These are phyloP conservation scores for Hesperia comma DNA, from an alignment of 2,888 invertebrate species.

Conservation along the genomic window DNA sequence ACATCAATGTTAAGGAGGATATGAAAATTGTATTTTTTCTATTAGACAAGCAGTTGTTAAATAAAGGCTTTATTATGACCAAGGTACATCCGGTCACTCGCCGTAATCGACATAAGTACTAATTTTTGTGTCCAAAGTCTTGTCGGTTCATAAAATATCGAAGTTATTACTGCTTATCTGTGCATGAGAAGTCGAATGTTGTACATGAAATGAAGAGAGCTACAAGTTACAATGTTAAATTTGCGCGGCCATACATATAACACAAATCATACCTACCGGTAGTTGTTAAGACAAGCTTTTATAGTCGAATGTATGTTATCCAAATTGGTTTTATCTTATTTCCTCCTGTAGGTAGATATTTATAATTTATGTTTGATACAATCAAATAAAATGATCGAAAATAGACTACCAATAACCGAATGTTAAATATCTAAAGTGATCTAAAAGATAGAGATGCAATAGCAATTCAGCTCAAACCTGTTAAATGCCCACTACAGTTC, in stretches of 20 bases:
- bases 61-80: slow-evolving; percentile 55
- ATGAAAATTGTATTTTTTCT: slow-evolving; percentile 61
- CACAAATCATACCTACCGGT: slow-evolving; percentile 3
- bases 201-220: slow-evolving; percentile 18
- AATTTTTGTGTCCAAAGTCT: slow-evolving; percentile 65
- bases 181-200: slow-evolving; percentile 45
- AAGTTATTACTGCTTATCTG: slow-evolving; percentile 56
- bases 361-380: neutral
- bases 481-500: too few species aligned
- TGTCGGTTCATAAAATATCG: slow-evolving; percentile 58
- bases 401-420: too few species aligned
- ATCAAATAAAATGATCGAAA: too few species aligned
- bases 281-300: slow-evolving; percentile 6
- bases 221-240: slow-evolving; percentile 27
- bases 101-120: slow-evolving; percentile 60
- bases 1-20: neutral
- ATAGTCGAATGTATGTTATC: neutral
- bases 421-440: too few species aligned
- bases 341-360: neutral
- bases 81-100: slow-evolving; percentile 20
- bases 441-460: too few species aligned
- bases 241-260: slow-evolving; percentile 11
- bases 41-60: slow-evolving; percentile 73
- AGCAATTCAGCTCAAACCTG: too few species aligned
- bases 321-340: neutral